These are phyloP conservation scores for Psilopsiagon aurifrons DNA, from an alignment of 2,113 vertebrate genomes.

Conservation along the genomic window DNA sequence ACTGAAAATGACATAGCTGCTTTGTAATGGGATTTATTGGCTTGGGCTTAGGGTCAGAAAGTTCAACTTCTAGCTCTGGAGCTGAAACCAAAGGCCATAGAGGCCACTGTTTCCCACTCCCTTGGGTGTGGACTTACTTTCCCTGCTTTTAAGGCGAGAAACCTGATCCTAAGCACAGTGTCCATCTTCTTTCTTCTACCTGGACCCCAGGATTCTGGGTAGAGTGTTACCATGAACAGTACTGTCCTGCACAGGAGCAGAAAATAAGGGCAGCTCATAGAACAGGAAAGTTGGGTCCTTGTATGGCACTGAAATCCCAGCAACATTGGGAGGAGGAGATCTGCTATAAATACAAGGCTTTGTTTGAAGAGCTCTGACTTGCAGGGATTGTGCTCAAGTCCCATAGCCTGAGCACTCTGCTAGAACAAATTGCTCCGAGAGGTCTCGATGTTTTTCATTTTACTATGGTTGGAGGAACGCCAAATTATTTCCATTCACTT, in stretches of 20 bases:
- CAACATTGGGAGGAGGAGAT: neutral
- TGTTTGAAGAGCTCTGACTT: constrained; percentile 12
- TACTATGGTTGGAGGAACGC: constrained; percentile 27
- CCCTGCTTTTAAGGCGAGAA: neutral
- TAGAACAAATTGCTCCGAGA: constrained; percentile 54
- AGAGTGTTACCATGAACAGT: neutral
- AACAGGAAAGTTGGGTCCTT: neutral
- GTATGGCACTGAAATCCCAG: neutral
- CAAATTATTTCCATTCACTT: constrained; percentile 36
- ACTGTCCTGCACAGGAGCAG: neutral
- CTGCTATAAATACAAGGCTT: neutral
- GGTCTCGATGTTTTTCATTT: neutral
- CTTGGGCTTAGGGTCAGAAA: neutral
- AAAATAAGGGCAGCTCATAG: neutral
- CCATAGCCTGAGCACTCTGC: neutral
- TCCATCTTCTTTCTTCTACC: neutral
- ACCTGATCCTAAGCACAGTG: neutral
- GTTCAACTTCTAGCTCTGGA: neutral
- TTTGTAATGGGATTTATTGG: neutral
- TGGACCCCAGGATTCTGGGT: neutral
- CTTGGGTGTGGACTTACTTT: neutral
- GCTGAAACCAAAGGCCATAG: neutral
- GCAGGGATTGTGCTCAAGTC: neutral
- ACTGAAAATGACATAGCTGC: neutral
- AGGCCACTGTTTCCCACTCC: neutral